phyloP scores from a whole-genome alignment of 2,113 vertebrate species.

The Trogon melanurus region DNA sequence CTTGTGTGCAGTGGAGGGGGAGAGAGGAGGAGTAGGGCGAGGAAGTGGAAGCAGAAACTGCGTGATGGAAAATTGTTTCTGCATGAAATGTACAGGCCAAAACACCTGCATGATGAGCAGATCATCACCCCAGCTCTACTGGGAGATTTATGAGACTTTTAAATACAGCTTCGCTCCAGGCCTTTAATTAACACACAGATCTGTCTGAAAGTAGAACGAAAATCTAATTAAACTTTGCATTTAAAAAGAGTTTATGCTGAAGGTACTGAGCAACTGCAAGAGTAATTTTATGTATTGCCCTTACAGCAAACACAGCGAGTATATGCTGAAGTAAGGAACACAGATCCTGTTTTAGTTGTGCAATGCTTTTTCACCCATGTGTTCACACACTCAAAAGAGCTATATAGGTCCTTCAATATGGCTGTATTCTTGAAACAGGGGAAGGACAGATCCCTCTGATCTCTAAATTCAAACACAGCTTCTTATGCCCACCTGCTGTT shows the following conservation, averaged over 20 bases:
- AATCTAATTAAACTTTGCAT: conserved; percentile 44
- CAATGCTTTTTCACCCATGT: not conserved
- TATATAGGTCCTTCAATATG: not conserved
- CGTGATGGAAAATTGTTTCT: conserved; percentile 2
- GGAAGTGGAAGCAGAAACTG: not conserved
- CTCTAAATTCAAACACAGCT: not conserved
- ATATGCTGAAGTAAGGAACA: not conserved
- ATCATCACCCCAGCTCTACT: conserved; percentile 10
- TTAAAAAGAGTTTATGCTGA: not conserved
- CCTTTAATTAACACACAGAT: conserved; percentile 52
- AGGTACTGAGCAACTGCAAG: not conserved
- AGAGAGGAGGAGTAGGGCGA: not conserved
- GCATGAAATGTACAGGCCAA: not conserved
- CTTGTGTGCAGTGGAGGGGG: not conserved
- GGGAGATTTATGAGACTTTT: conserved; percentile 33
- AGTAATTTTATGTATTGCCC: not conserved
- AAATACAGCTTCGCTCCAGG: not conserved
- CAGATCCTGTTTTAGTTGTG: not conserved
- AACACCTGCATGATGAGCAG: conserved; percentile 44
- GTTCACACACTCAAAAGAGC: not conserved
- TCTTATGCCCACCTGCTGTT: not conserved
- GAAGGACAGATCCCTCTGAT: not conserved
- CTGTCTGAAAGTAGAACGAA: conserved; percentile 33
- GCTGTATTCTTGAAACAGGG: not conserved
- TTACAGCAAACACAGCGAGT: not conserved